These are phyloP conservation scores for Sebastes itinus DNA, from an alignment of 2,797 vertebrate species.

Conservation along the genomic window DNA sequence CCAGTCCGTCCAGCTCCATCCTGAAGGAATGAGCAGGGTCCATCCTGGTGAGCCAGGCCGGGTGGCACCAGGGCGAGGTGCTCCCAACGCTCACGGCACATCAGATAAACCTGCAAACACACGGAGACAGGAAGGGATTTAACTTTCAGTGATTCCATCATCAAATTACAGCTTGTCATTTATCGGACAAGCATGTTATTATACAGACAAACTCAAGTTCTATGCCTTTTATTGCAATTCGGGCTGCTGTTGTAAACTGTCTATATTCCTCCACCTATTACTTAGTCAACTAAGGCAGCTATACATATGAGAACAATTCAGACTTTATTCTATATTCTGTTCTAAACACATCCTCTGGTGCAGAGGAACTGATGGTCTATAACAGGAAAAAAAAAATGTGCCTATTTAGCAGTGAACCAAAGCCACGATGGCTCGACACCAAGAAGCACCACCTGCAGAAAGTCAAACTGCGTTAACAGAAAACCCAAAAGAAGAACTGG, in stretches of 20 bases:
- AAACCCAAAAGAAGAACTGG: not conserved
- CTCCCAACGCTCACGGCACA: slow-evolving; percentile 86
- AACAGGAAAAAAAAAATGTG: not conserved
- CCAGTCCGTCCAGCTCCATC: slow-evolving; percentile 87
- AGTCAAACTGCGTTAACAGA: not conserved
- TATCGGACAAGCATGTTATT: not conserved
- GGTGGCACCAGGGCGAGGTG: slow-evolving; percentile 49
- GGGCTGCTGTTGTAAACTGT: too few relatives aligned
- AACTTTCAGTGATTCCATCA: not conserved
- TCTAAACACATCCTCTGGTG: not conserved
- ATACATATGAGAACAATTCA: too few relatives aligned
- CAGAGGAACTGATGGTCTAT: not conserved
- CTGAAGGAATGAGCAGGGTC: slow-evolving; percentile 82
- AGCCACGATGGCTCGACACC: not conserved
- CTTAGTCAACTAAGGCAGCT: too few relatives aligned
- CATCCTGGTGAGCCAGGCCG: slow-evolving; percentile 78
- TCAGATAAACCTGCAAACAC: slow-evolving; percentile 77
- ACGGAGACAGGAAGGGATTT: not conserved
- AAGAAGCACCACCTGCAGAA: not conserved
- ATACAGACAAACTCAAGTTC: too few relatives aligned
- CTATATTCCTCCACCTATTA: too few relatives aligned
- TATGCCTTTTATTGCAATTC: too few relatives aligned
- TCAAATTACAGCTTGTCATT: not conserved
- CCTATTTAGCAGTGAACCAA: not conserved
- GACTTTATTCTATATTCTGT: too few relatives aligned